Evolutionary conservation across 1,140 invertebrate species (phyloP), one percentile per base, ranked within the genome.

Genomic region (Neocloeon triangulifer): DNA sequence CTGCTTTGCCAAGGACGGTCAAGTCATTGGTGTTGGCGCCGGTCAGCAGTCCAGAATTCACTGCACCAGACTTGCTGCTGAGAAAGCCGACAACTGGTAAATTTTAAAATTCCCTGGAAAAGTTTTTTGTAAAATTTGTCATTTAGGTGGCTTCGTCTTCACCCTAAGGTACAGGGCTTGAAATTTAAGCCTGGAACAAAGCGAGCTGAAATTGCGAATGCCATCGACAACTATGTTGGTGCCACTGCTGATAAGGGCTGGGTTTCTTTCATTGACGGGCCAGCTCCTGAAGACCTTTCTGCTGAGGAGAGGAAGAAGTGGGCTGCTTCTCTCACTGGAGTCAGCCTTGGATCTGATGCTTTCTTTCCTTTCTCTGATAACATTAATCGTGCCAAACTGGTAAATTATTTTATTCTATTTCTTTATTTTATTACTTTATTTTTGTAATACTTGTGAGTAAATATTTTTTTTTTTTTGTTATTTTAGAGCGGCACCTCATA

Each of bases 301-400:
- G 56, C 66, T 39, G 49, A 56, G 19, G 81, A 97, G 37, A 70
- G 69, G 33, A 50, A 58, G 0, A 64, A 75, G 5, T 97, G 91
- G 91, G 55, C 82, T 4, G 59, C 57, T 10, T 56, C 79, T 39
- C 53, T 96, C 45, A 66, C 68, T 25, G 70, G 70, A n/a, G 91
- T 97, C 6, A 73, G 79, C 12, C 55, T 98, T 1, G 85, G 85
- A n/a, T 96, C 91, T 0, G 92, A 98, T 59, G 91, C 91, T 0
- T 97, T 97, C 61, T 96, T 98, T 57, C 92, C 92, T 20, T 97
- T 97, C 62, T 65, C 88, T 41, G 94, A 98, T 46, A 98, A 96
- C 47, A 77, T 98, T 30, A 91, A 98, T 52, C 65, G 91, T 43
- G 91, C 92, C 35, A 61, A 64, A 41, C 66, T 85, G 66, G 88